A percentile compares a stretch with the other conserved stretches of the same genome.
These are phyloP conservation scores for Sinocyclocheilus anshuiensis DNA, from an alignment of 2,113 vertebrate species.

Conservation along the genomic window DNA sequence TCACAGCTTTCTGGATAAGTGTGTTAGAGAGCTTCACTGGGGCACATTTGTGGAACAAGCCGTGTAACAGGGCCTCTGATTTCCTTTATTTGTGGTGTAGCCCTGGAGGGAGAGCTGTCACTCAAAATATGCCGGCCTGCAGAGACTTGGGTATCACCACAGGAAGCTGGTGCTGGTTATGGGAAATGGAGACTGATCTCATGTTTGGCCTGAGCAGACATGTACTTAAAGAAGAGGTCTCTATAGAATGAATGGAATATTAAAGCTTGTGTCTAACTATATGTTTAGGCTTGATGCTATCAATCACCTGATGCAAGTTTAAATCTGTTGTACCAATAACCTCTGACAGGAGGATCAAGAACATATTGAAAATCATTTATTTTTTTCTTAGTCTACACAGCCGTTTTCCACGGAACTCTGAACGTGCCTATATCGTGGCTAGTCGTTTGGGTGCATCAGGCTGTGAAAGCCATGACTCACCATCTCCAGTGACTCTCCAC, in stretches of 20 bases:
- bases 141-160: constrained; percentile 28
- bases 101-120: constrained; percentile 46
- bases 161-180: constrained; percentile 49
- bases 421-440: constrained; percentile 47
- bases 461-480: constrained; percentile 58
- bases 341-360: constrained; percentile 18
- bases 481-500: constrained; percentile 59
- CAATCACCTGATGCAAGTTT: constrained; percentile 34
- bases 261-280: background rate
- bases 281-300: constrained; percentile 25
- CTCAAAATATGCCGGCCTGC: constrained; percentile 16
- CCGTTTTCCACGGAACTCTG: constrained; percentile 40
- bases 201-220: constrained; percentile 42
- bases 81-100: constrained; percentile 37
- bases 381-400: background rate
- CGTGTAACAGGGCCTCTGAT: constrained; percentile 9
- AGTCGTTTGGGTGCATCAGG: constrained; percentile 51
- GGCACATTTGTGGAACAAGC: constrained; percentile 41
- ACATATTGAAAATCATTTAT: constrained; percentile 38
- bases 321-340: constrained; percentile 22
- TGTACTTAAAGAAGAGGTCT: constrained; percentile 11
- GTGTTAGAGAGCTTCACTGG: constrained; percentile 16
- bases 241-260: constrained; percentile 13
- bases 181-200: constrained; percentile 38
- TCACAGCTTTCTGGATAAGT: constrained; percentile 9